Percentiles rank a stretch among this genome's conserved stretches.
Evolutionary conservation across 2,113 vertebrate genomes (phyloP).

Genomic region (Ailuropoda melanoleuca): DNA sequence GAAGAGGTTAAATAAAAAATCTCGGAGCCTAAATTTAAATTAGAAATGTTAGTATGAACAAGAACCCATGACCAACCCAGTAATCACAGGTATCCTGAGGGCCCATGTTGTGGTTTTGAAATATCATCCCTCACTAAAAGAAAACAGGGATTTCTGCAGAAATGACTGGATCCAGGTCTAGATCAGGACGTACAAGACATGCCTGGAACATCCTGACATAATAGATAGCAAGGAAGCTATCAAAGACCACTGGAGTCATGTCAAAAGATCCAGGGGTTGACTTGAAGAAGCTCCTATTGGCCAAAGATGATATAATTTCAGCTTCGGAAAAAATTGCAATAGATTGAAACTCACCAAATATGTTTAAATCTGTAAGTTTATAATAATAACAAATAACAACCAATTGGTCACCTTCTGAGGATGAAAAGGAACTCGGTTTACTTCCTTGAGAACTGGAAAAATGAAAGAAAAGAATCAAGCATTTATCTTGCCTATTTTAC

Average conservation of each 20-base stretch:
- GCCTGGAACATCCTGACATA: background rate
- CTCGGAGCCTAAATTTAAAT: background rate
- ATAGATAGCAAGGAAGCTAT: background rate
- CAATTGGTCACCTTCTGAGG: background rate
- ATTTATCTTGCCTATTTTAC: background rate
- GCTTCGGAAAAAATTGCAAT: background rate
- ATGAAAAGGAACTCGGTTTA: background rate
- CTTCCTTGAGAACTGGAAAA: background rate
- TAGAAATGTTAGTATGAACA: background rate
- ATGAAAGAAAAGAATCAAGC: slow-evolving; percentile 12
- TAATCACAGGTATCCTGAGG: background rate
- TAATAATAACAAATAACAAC: background rate
- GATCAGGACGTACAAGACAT: background rate
- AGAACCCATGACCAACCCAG: background rate
- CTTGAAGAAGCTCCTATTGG: background rate
- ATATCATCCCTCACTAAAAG: background rate
- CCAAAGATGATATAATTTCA: background rate
- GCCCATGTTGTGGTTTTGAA: background rate
- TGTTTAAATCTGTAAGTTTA: background rate
- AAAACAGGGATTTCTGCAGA: background rate
- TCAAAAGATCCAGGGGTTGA: background rate
- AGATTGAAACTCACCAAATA: background rate
- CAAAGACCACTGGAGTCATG: background rate
- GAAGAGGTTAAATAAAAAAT: background rate
- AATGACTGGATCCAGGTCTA: background rate